A percentile compares a stretch with the other conserved stretches of the same genome.
phyloP scores from a whole-genome alignment of 2,113 vertebrate genomes.

The Oostethus manadensis region DNA sequence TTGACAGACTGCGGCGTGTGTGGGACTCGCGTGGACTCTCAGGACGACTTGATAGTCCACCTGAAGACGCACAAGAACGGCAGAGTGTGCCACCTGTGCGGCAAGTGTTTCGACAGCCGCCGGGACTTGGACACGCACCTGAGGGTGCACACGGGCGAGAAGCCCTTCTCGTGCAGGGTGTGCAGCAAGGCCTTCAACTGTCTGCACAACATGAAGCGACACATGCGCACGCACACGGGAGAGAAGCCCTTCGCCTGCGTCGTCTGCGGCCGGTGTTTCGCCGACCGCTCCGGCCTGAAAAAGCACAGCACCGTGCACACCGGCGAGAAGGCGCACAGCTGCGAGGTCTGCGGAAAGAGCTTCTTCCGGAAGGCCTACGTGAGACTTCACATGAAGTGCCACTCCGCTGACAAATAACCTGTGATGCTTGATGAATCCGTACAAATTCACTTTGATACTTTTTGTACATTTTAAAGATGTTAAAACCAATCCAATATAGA shows the following conservation, averaged over 20 bases:
- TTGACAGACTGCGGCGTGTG: slow-evolving; percentile 34
- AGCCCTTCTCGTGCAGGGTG: slow-evolving; percentile 51
- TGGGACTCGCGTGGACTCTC: slow-evolving; percentile 16
- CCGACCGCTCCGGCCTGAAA: slow-evolving; percentile 36
- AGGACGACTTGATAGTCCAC: slow-evolving; percentile 31
- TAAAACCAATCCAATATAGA: too few relatives aligned
- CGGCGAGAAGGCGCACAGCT: slow-evolving; percentile 41
- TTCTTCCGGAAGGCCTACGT: slow-evolving; percentile 42
- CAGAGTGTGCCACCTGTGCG: slow-evolving; percentile 47
- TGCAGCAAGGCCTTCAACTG: slow-evolving; percentile 60
- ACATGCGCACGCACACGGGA: slow-evolving; percentile 46
- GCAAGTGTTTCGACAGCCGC: slow-evolving; percentile 46
- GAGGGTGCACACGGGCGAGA: slow-evolving; percentile 52
- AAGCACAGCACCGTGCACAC: slow-evolving; percentile 46
- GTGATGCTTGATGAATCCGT: too few relatives aligned
- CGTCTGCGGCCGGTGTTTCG: slow-evolving; percentile 41
- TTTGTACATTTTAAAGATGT: too few relatives aligned
- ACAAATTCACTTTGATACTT: too few relatives aligned
- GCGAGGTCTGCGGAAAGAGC: slow-evolving; percentile 41
- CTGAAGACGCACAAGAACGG: slow-evolving; percentile 47
- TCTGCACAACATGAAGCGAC: slow-evolving; percentile 56
- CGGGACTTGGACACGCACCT: slow-evolving; percentile 45
- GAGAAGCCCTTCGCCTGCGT: slow-evolving; percentile 49
- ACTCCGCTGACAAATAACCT: too few relatives aligned
- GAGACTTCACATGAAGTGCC: slow-evolving; percentile 42